Evolutionary conservation across 1,140 invertebrate species (phyloP), one percentile per base, ranked within the genome.

Genomic region (Coptotermes formosanus): DNA sequence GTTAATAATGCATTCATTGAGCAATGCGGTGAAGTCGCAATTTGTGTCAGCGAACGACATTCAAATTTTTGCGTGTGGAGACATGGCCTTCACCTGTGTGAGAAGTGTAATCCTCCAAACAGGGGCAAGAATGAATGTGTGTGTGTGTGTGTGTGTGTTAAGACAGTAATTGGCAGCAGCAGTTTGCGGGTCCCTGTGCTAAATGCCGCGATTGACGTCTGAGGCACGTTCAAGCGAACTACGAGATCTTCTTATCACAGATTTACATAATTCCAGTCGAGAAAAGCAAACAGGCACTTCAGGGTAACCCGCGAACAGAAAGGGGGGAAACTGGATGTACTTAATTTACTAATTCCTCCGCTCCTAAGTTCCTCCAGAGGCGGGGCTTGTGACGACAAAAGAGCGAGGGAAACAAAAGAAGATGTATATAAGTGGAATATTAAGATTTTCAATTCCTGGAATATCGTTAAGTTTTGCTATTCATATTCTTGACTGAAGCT

Each of bases 191-290:
- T 75, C n/a, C 64, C 64, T 30, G 64, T 7, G 64, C 64, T 75
- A 75, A 75, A 75, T 75, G 64, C 64, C 64, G 9, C n/a, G 64
- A 75, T 75, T 30, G 25, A 30, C 64, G 64, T 75, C 9, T 75
- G 25, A 75, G 25, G 64, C 64, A 75, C 64, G 64, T 75, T 75
- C 64, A 75, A 14, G 64, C 4, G 14, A 75, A 9, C 64, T 30
- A 25, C n/a, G n/a, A 30, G 64, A 30, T 75, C 64, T 75, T 75
- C 64, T 75, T 75, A 75, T 75, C 64, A 7, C 25, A n/a, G 64
- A 75, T 75, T 75, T 75, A 75, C 64, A 75, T 75, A 75, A 75
- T 75, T 75, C 64, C 64, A 75, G 64, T 75, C 25, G 64, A 75
- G 64, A 75, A 75, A 75, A 75, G 64, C 64, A 75, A 75, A 75